Conservation (phyloP, 2,113 vertebrate genomes). For the Nyctereutes procyonoides region DNA sequence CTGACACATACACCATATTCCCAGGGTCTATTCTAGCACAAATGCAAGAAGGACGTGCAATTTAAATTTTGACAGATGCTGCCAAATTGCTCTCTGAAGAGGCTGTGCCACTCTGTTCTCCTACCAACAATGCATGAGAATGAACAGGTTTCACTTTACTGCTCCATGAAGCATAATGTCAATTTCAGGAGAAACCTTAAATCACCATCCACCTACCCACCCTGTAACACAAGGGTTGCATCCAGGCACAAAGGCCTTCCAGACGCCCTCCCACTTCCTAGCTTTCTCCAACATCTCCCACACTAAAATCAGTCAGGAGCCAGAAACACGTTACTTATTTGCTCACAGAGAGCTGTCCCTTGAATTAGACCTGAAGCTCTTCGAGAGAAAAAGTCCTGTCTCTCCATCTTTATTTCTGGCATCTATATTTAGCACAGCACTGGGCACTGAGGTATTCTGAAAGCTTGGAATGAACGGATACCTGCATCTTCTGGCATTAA, state of each 20-base stretch:
- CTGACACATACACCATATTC: background rate
- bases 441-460: background rate
- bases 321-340: rapidly evolving
- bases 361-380: background rate
- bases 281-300: background rate
- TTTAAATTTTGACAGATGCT: constrained; percentile 51
- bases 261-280: background rate
- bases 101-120: background rate
- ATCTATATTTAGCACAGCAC: background rate
- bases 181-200: background rate
- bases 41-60: background rate
- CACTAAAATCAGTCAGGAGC: background rate
- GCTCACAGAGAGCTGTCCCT: background rate
- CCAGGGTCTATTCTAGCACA: background rate
- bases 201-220: background rate
- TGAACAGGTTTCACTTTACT: constrained; percentile 33
- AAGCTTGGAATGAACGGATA: background rate
- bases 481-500: background rate
- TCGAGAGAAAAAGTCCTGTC: background rate
- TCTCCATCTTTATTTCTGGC: background rate
- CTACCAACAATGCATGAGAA: background rate
- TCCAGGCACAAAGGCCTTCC: background rate
- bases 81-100: constrained; percentile 49
- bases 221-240: background rate
- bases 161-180: constrained; percentile 13